A percentile compares a stretch with the other conserved stretches of the same genome.
Evolutionary conservation across 1,140 invertebrate species (phyloP).

Genomic region (Drosophila triauraria): DNA sequence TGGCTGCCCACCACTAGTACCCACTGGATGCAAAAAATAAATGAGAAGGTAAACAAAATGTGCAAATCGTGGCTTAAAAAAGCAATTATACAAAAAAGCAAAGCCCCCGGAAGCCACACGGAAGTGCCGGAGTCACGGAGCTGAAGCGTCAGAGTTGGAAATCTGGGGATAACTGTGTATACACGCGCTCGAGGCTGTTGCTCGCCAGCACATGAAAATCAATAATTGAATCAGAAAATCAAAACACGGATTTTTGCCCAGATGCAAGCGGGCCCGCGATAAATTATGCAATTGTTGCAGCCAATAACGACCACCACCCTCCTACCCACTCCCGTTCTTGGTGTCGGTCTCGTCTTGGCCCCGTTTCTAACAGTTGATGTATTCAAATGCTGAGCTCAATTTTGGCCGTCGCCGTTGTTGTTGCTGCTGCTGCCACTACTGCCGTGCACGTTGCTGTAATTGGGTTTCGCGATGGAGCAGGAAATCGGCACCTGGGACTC

Average conservation of each 20-base stretch:
- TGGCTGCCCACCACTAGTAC: constrained; percentile 34
- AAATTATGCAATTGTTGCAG: constrained; percentile 77
- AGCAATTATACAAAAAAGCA: constrained; percentile 4
- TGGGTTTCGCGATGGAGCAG: constrained; percentile 74
- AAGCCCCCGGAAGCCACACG: background rate
- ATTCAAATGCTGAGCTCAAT: constrained; percentile 64
- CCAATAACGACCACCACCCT: constrained; percentile 28
- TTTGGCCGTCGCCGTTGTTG: constrained; percentile 42
- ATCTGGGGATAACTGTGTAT: constrained; percentile 9
- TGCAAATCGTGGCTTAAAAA: constrained; percentile 37
- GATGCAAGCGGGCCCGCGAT: constrained; percentile 55
- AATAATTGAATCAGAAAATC: constrained; percentile 83
- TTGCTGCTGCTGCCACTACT: constrained; percentile 32
- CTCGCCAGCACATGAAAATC: constrained; percentile 73
- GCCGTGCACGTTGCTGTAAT: constrained; percentile 51
- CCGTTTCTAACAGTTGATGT: constrained; percentile 63
- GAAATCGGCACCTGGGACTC: constrained; percentile 91
- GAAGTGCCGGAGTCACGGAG: background rate
- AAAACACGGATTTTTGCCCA: constrained; percentile 74
- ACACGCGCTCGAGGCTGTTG: constrained; percentile 48
- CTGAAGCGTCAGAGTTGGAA: background rate
- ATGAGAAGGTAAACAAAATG: constrained; percentile 60
- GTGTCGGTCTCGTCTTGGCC: constrained; percentile 32
- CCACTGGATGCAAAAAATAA: constrained; percentile 48
- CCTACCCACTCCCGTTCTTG: constrained; percentile 18